phyloP scores from a whole-genome alignment of 1,140 invertebrate genomes.

The Ceratina australensis region DNA sequence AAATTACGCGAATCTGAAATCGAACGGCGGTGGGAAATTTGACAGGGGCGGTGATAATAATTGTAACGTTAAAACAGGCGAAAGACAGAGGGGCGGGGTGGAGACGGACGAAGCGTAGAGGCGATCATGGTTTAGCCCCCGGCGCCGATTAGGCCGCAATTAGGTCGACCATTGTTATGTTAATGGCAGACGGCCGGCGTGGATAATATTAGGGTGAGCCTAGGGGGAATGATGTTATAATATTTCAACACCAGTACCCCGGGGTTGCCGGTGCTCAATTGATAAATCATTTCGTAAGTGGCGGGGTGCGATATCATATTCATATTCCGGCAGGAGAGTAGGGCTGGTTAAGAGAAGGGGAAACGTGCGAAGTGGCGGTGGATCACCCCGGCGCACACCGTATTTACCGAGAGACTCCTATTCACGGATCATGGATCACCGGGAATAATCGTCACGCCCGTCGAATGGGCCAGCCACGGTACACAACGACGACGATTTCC shows the following conservation, averaged over 20 bases:
- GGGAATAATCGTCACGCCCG: constrained; percentile 58
- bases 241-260: constrained; percentile 76
- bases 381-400: constrained; percentile 39
- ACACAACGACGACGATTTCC: constrained; percentile 54
- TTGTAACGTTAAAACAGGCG: too few relatives aligned
- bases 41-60: too few relatives aligned
- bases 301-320: constrained; percentile 71
- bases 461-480: constrained; percentile 59
- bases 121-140: constrained; percentile 58
- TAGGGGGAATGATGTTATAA: constrained; percentile 75
- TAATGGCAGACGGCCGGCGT: constrained; percentile 69
- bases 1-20: too few relatives aligned
- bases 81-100: background rate
- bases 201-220: constrained; percentile 75
- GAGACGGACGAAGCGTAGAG: background rate
- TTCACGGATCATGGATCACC: constrained; percentile 64
- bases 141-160: constrained; percentile 77
- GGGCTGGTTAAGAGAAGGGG: constrained; percentile 22
- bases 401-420: constrained; percentile 55
- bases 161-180: constrained; percentile 78
- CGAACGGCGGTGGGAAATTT: too few relatives aligned
- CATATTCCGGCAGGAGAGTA: constrained; percentile 61
- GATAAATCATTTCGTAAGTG: constrained; percentile 76
- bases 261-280: constrained; percentile 73
- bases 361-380: constrained; percentile 21